Evolutionary conservation across 2,797 vertebrate genomes (phyloP).

Genomic region (Gallinago stenura): DNA sequence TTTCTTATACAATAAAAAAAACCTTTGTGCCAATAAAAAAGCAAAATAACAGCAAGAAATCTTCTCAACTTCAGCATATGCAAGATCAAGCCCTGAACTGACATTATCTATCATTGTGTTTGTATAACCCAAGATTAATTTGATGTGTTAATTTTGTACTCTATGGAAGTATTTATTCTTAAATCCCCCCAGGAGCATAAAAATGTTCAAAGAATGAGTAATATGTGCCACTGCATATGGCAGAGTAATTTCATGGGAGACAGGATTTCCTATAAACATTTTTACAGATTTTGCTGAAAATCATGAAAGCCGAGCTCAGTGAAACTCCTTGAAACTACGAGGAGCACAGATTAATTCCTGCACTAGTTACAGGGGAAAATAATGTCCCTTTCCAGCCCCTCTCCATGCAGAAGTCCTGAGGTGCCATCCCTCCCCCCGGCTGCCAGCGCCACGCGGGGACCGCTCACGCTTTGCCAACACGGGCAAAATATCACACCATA

Average conservation of each 20-base stretch:
- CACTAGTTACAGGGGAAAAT: not conserved
- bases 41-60: not conserved
- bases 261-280: not conserved
- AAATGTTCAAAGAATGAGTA: not conserved
- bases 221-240: not conserved
- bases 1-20: not conserved
- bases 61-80: not conserved
- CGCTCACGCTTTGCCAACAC: slow-evolving; percentile 14
- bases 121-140: slow-evolving; percentile 24
- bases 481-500: slow-evolving; percentile 11
- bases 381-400: not conserved
- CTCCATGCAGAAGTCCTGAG: not conserved
- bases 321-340: not conserved
- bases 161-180: not conserved
- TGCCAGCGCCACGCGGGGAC: not conserved
- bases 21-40: not conserved
- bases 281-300: slow-evolving; percentile 25
- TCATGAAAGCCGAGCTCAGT: not conserved
- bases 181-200: not conserved
- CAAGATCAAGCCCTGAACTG: not conserved
- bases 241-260: not conserved
- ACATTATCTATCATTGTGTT: not conserved
- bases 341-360: not conserved
- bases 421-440: not conserved
- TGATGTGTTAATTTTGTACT: slow-evolving; percentile 23